Evolutionary conservation across 1,140 invertebrate species (phyloP), one percentile per base, ranked within the genome.

Genomic region (Globodera rostochiensis): DNA sequence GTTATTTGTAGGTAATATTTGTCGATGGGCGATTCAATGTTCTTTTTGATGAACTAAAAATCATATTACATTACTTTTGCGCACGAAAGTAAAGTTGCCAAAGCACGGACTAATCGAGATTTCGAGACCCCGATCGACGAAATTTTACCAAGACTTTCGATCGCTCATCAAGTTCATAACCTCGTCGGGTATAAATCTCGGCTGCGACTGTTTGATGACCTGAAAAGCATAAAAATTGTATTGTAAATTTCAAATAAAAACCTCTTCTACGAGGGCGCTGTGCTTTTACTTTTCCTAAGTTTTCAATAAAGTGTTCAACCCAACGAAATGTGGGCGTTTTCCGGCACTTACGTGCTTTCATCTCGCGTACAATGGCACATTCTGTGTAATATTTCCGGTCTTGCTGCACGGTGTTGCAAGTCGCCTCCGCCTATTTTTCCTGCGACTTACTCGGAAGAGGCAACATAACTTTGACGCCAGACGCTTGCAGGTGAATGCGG

Each of bases 311-410:
- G 66, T 67, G 66, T n/a, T 21, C n/a, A 21, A 67, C 1, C 36
- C 1, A 3, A 36, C 36, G 36, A 36, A 36, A 36, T 36, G 11
- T 64, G 21, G 13, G 57, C 57, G 13, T 6, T 53, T 53, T 15
- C 53, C 70, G 36, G 6, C 11, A 73, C 80, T 93, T 93, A 77
- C 96, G 91, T 74, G 95, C 94, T 89, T 98, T 98, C 96, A 98
- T 98, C 86, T 98, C 97, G 81, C 96, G 92, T 5, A 98, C 96
- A 86, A 98, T 96, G 49, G 96, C 95, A 21, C 96, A 96, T 90
- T 99, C 97, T 67, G 99, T 92, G 91, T 97, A 98, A 90, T 98
- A 93, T 91, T 99, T 99, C 21, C 97, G 91, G 91, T 98, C 97
- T 90, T 98, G 96, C 88, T 98, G 96, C 13, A 98, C 53, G 15